phyloP scores from a whole-genome alignment of 2,888 invertebrate species.

The Cantharis rustica region DNA sequence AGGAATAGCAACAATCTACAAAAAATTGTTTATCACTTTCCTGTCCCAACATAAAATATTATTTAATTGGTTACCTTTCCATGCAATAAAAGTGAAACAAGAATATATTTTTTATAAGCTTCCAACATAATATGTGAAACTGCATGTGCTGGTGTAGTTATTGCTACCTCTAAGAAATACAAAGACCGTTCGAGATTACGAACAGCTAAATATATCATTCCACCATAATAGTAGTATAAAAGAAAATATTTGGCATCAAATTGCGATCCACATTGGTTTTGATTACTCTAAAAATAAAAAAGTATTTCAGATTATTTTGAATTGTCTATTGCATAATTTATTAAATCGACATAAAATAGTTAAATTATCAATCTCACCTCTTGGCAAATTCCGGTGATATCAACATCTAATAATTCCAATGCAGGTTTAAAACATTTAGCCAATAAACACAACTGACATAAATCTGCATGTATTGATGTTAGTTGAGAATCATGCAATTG shows the following conservation, averaged over 20 bases:
- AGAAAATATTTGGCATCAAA: constrained; percentile 90
- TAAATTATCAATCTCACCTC: constrained; percentile 63
- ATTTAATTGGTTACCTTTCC: constrained; percentile 73
- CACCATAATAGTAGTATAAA: constrained; percentile 95
- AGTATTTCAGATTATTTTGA: neutral
- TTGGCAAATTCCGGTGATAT: constrained; percentile 89
- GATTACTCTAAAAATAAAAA: constrained; percentile 38
- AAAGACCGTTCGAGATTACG: constrained; percentile 92
- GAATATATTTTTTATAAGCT: constrained; percentile 94
- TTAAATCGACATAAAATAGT: no score
- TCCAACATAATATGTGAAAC: constrained; percentile 98
- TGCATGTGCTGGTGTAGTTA: constrained; percentile 92
- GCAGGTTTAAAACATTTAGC: constrained; percentile 93
- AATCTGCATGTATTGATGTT: constrained; percentile 92
- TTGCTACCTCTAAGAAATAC: constrained; percentile 94
- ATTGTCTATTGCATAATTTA: neutral
- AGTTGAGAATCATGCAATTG: constrained; percentile 86
- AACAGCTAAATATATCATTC: constrained; percentile 94
- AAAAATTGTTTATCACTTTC: constrained; percentile 13
- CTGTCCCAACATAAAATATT: neutral
- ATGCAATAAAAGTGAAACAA: constrained; percentile 88
- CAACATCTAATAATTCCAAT: constrained; percentile 83
- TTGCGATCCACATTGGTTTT: constrained; percentile 64
- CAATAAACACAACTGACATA: constrained; percentile 88
- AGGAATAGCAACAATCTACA: constrained; percentile 69